phyloP scores from a whole-genome alignment of 1,140 invertebrate species.

The Aporrectodea caliginosa region DNA sequence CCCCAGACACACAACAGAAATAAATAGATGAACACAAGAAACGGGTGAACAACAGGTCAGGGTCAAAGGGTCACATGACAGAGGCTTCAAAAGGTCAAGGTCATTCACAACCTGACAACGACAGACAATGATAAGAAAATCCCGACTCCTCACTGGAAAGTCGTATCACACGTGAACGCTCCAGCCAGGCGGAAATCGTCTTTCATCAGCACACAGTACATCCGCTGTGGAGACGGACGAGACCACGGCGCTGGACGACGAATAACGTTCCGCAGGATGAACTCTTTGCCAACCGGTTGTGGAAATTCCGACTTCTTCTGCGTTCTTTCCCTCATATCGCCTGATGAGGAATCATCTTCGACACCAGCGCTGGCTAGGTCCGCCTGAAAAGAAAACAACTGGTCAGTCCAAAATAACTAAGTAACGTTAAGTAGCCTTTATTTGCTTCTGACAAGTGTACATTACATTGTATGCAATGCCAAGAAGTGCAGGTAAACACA shows the following conservation, averaged over 20 bases:
- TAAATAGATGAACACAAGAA: too few relatives aligned
- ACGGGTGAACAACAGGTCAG: too few relatives aligned
- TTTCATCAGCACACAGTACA: slow-evolving; percentile 64
- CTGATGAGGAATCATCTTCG: neutral
- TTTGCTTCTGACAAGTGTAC: too few relatives aligned
- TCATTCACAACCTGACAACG: too few relatives aligned
- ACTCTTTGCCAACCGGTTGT: slow-evolving; percentile 63
- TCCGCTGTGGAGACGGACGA: slow-evolving; percentile 62
- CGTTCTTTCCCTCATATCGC: neutral
- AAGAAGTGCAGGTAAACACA: too few relatives aligned
- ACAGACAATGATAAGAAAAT: too few relatives aligned
- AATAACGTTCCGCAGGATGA: slow-evolving; percentile 64
- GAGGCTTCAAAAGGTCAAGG: too few relatives aligned
- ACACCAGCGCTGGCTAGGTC: neutral
- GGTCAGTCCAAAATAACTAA: too few relatives aligned
- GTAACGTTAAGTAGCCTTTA: too few relatives aligned
- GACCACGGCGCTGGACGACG: slow-evolving; percentile 64
- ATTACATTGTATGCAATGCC: too few relatives aligned
- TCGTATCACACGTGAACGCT: slow-evolving; percentile 69
- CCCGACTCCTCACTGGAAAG: slow-evolving; percentile 61
- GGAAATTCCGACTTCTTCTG: slow-evolving; percentile 57
- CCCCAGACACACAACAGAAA: too few relatives aligned
- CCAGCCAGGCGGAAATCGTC: slow-evolving; percentile 67
- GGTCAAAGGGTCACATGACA: too few relatives aligned
- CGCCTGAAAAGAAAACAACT: neutral